Evolutionary conservation across 2,113 vertebrate species (phyloP).

Genomic region (Aptenodytes patagonicus): DNA sequence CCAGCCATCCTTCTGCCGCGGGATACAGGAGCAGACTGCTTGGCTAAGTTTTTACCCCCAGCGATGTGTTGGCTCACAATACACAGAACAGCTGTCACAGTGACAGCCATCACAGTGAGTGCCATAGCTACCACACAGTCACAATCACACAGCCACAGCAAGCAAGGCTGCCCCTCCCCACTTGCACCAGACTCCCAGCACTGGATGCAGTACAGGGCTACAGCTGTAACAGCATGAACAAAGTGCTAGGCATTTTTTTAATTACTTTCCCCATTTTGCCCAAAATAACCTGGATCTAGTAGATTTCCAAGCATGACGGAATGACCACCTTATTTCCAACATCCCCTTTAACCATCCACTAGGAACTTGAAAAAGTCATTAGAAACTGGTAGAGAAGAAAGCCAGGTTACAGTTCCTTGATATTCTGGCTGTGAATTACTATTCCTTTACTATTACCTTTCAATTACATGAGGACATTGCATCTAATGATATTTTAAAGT

Average conservation of each 20-base stretch:
- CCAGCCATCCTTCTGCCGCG: not conserved
- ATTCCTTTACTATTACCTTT: not conserved
- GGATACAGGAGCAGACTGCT: not conserved
- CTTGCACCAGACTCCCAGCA: not conserved
- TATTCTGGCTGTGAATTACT: not conserved
- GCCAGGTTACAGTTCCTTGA: not conserved
- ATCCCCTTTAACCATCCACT: not conserved
- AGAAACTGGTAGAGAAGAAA: not conserved
- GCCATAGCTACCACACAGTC: accelerated
- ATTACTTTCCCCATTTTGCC: not conserved
- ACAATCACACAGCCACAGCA: not conserved
- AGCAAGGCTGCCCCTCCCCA: not conserved
- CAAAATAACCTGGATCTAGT: not conserved
- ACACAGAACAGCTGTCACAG: not conserved
- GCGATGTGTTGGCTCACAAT: accelerated
- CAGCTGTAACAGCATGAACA: not conserved
- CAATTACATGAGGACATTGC: not conserved
- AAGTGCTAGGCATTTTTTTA: not conserved
- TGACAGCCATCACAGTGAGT: not conserved
- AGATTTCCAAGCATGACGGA: not conserved
- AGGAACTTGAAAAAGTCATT: not conserved
- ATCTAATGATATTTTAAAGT: not conserved
- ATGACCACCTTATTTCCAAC: not conserved
- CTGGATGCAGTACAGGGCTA: too few species aligned
- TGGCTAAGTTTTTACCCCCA: not conserved